Evolutionary conservation across 1,140 invertebrate genomes (phyloP).

Genomic region (Conus betulinus): DNA sequence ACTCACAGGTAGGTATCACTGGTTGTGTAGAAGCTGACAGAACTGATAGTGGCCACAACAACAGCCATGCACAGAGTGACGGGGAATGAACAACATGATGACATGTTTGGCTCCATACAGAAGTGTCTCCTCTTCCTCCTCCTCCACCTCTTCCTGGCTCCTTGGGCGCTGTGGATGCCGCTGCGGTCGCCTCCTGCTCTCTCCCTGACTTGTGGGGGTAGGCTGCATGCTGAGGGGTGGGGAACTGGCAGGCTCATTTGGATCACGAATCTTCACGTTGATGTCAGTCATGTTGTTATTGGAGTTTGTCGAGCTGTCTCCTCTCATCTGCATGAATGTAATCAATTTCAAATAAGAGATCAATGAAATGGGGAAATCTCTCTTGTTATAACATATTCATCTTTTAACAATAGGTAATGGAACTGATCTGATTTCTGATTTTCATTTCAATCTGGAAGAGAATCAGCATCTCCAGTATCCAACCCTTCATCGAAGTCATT

Average conservation of each 20-base stretch:
- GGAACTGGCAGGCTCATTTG: not conserved
- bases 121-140: constrained; percentile 91
- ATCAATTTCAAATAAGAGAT: no score
- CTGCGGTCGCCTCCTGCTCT: not conserved
- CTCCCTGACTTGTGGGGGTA: constrained; percentile 25
- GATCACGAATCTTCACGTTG: constrained; percentile 21
- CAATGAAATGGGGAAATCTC: no score
- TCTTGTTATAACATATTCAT: no score
- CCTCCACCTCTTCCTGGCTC: constrained; percentile 37
- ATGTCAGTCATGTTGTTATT: not conserved
- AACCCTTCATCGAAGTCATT: no score
- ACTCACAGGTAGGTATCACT: constrained; percentile 93
- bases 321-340: no score
- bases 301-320: not conserved
- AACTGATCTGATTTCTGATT: no score
- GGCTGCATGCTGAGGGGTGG: constrained; percentile 29
- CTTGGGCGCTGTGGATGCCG: constrained; percentile 11
- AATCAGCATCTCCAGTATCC: no score
- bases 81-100: constrained; percentile 97
- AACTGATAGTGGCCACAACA: constrained; percentile 96
- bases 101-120: constrained; percentile 99
- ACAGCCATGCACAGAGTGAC: constrained; percentile 98
- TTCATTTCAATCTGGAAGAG: no score
- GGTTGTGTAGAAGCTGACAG: constrained; percentile 92
- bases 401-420: no score